Evolutionary conservation across 2,888 invertebrate genomes (phyloP).

Genomic region (Cenopis cana): DNA sequence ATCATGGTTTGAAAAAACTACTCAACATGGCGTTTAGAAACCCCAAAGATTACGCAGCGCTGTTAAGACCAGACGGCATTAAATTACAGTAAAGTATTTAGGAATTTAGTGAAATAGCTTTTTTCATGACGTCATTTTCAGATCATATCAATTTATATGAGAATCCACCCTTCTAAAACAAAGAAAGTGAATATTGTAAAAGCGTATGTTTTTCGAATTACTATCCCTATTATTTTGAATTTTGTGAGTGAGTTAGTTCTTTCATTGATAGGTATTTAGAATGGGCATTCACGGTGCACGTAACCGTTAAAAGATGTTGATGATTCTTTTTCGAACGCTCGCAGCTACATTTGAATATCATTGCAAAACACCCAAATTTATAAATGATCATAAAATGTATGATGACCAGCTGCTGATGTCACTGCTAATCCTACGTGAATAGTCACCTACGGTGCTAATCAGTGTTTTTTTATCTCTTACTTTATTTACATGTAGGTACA

Average conservation of each 20-base stretch:
- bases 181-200: too few relatives aligned
- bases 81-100: neutral
- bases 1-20: neutral
- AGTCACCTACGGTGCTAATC: conserved; percentile 16
- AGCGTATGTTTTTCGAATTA: too few relatives aligned
- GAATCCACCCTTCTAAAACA: too few relatives aligned
- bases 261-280: too few relatives aligned
- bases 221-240: too few relatives aligned
- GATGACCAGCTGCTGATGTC: conserved; percentile 19
- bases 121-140: neutral
- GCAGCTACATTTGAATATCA: neutral
- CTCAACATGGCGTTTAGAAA: neutral
- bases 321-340: too few relatives aligned
- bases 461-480: conserved; percentile 8
- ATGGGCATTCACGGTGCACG: too few relatives aligned
- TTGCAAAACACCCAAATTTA: neutral
- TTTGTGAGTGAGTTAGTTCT: too few relatives aligned
- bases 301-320: too few relatives aligned
- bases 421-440: conserved; percentile 14
- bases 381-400: conserved; percentile 7
- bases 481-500: neutral
- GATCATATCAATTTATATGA: neutral
- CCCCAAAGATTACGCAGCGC: neutral
- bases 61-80: neutral
- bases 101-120: neutral